Conservation (phyloP, 2,113 vertebrate genomes). For the Siniperca chuatsi region DNA sequence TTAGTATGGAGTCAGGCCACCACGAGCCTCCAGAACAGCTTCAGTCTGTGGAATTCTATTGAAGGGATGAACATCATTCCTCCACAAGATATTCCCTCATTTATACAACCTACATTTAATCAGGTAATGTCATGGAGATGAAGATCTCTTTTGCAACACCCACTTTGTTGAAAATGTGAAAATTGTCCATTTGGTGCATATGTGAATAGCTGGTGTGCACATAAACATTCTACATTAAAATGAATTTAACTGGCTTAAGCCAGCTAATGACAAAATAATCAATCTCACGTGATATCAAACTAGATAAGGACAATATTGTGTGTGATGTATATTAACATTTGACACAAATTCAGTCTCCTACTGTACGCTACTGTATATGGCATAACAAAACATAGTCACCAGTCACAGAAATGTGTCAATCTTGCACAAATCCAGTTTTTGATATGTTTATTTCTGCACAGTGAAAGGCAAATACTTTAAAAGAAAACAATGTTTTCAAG, state of each 20-base stretch:
- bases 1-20: too few relatives aligned
- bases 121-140: too few relatives aligned
- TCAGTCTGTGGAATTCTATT: too few relatives aligned
- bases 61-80: too few relatives aligned
- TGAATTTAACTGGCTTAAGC: background rate
- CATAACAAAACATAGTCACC: background rate
- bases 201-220: background rate
- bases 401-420: background rate
- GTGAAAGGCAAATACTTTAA: background rate
- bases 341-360: background rate
- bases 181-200: background rate
- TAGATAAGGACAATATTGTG: background rate
- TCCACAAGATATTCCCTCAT: too few relatives aligned
- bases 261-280: conserved; percentile 15
- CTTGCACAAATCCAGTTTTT: conserved; percentile 4
- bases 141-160: background rate
- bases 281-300: background rate
- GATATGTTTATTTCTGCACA: background rate
- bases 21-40: too few relatives aligned
- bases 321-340: background rate
- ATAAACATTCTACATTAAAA: conserved; percentile 8
- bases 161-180: background rate
- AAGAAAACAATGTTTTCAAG: conserved; percentile 2
- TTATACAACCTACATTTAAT: too few relatives aligned
- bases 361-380: background rate